Evolutionary conservation across 2,888 invertebrate genomes (phyloP), one percentile per base, ranked within the genome.

Genomic region (Lasioglossum figueresi): DNA sequence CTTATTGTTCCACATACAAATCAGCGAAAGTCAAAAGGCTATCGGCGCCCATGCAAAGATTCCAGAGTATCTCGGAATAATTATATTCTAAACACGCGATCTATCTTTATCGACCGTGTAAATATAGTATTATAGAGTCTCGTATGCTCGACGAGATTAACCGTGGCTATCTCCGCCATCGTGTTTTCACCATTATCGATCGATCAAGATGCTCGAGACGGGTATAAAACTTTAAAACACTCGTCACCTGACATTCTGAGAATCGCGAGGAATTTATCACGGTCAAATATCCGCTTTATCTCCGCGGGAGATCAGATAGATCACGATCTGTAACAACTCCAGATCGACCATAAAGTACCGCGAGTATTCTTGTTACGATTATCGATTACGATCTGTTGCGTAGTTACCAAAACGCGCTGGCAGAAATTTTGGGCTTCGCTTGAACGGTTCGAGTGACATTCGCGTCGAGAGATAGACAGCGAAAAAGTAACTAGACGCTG

Each of bases 1-100:
- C 80, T 80, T 80, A 84, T 84, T 80, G 84, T 81, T 81, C 78
- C 72, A 82, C 68, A 82, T 82, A 86, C 78, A 86, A 85, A 84
- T 85, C 73, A 76, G 43, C 52, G 48, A 59, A 37, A 63, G 81
- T 86, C 82, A 70, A 78, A n/a, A 73, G 85, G 82, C 52, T 85
- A 86, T 86, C 86, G 6, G 12, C 27, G 48, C 23, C 59, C 43
- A 19, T 76, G 66, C 48, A 34, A 78, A 70, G 73, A 63, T 70
- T 52, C 59, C 66, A 66, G 40, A 71, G 73, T 84, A 79, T 79
- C 81, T 74, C 52, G 34, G 72, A 79, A 68, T 83, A 80, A 86
- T 86, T 87, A 80, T 72, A 80, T 70, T 72, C 77, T 80, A 80
- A 77, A 79, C 76, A 59, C 37, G 70, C 45, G 59, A 19, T 63